These are phyloP conservation scores for Perizoma flavofasciatum DNA, from an alignment of 2,888 invertebrate species.

Conservation along the genomic window DNA sequence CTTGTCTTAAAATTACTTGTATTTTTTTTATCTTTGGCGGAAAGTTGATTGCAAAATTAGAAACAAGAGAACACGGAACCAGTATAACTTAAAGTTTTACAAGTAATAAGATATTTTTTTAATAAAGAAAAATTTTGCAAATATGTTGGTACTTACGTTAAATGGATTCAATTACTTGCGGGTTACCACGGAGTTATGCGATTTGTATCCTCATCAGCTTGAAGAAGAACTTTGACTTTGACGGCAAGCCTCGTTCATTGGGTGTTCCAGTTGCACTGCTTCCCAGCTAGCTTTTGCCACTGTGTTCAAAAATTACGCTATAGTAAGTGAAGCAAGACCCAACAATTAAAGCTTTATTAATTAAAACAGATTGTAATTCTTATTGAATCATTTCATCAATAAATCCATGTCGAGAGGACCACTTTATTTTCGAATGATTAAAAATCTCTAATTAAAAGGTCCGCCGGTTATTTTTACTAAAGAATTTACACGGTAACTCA, in stretches of 20 bases:
- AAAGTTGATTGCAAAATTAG: conserved; percentile 38
- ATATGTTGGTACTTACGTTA: too few relatives aligned
- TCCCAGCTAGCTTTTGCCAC: too few relatives aligned
- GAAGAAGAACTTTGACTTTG: too few relatives aligned
- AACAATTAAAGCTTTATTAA: conserved; percentile 25
- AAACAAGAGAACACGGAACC: conserved; percentile 22
- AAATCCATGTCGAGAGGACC: conserved; percentile 44
- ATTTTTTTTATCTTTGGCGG: conserved; percentile 40
- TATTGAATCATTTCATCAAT: conserved; percentile 53
- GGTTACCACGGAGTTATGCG: too few relatives aligned
- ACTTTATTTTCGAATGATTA: conserved; percentile 49
- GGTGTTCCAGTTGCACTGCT: too few relatives aligned
- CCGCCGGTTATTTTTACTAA: conserved; percentile 37
- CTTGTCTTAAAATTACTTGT: conserved; percentile 40
- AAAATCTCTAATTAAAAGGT: conserved; percentile 50
- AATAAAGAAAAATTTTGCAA: not conserved
- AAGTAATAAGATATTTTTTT: not conserved
- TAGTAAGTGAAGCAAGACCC: not conserved
- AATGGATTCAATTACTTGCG: too few relatives aligned
- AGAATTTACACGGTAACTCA: conserved; percentile 29
- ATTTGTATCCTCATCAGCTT: too few relatives aligned
- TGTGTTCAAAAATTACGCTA: not conserved
- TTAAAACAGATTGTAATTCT: conserved; percentile 35
- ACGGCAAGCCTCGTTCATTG: too few relatives aligned
- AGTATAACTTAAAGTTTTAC: conserved; percentile 9